Percentiles rank a stretch among this genome's conserved stretches.
Conservation (phyloP, 2,797 vertebrate genomes). For the Pyrrhura leucotis region DNA sequence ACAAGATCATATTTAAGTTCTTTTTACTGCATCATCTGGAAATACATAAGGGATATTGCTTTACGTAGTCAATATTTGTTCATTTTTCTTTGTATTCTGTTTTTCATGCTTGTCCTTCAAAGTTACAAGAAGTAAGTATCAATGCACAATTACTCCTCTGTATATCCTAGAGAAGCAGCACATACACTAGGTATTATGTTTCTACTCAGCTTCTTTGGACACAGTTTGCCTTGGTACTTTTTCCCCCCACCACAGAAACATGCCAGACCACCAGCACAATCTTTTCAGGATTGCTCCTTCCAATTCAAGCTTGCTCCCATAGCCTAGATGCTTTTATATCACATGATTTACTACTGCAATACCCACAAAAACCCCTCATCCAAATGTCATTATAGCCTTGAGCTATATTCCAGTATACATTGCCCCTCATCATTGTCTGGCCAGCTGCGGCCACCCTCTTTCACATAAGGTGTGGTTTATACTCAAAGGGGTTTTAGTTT, state of each 20-base stretch:
- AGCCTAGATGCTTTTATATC: not conserved
- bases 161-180: not conserved
- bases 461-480: not conserved
- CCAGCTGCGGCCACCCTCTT: not conserved
- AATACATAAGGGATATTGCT: not conserved
- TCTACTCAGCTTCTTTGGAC: not conserved
- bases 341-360: not conserved
- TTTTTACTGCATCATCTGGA: not conserved
- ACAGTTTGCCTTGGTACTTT: not conserved
- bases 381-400: not conserved
- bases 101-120: not conserved
- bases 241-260: not conserved
- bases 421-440: not conserved
- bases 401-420: not conserved
- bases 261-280: conserved; percentile 9
- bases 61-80: not conserved
- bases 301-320: not conserved
- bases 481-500: not conserved
- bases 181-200: not conserved
- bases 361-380: not conserved
- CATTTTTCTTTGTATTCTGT: not conserved
- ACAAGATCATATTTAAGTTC: not conserved
- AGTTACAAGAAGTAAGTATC: not conserved
- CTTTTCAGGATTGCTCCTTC: not conserved
- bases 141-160: not conserved